Percentiles rank a stretch among this genome's conserved stretches.
phyloP scores from a whole-genome alignment of 30 jellyfish, hydroid and myxozoan genomes.

The Aurelia sp. region DNA sequence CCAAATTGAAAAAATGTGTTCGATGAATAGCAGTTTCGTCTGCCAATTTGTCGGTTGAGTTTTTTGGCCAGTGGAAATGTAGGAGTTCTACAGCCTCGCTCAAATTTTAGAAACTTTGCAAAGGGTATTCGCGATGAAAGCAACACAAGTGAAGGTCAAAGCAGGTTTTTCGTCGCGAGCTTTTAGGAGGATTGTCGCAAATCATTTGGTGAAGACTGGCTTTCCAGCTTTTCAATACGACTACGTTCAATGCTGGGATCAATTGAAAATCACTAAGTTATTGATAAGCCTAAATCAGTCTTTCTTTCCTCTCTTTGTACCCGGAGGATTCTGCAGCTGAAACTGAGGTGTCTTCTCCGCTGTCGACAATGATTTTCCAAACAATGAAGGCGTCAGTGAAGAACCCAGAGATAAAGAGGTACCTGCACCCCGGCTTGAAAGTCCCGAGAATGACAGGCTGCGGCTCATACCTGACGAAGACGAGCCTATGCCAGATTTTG shows the following conservation, averaged over 20 bases:
- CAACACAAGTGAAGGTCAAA: too few relatives aligned
- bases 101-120: too few relatives aligned
- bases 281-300: constrained; percentile 6
- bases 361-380: constrained; percentile 52
- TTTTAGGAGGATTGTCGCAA: too few relatives aligned
- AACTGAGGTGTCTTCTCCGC: constrained; percentile 57
- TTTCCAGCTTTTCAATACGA: neutral
- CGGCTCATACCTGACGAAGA: constrained; percentile 43
- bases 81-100: too few relatives aligned
- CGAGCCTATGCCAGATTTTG: constrained; percentile 15
- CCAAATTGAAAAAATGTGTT: too few relatives aligned
- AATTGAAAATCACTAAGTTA: neutral
- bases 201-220: too few relatives aligned
- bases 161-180: too few relatives aligned
- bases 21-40: too few relatives aligned
- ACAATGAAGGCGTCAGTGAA: constrained; percentile 27
- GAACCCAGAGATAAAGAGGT: constrained; percentile 57
- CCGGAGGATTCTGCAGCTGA: constrained; percentile 85
- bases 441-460: constrained; percentile 56
- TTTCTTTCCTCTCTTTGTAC: constrained; percentile 78
- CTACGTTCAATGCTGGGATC: neutral
- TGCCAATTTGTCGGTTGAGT: too few relatives aligned
- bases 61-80: too few relatives aligned
- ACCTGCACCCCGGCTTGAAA: constrained; percentile 47
- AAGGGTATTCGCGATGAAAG: too few relatives aligned